Conservation (phyloP, 2,113 vertebrate species). For the Entomyzon cyanotis region DNA sequence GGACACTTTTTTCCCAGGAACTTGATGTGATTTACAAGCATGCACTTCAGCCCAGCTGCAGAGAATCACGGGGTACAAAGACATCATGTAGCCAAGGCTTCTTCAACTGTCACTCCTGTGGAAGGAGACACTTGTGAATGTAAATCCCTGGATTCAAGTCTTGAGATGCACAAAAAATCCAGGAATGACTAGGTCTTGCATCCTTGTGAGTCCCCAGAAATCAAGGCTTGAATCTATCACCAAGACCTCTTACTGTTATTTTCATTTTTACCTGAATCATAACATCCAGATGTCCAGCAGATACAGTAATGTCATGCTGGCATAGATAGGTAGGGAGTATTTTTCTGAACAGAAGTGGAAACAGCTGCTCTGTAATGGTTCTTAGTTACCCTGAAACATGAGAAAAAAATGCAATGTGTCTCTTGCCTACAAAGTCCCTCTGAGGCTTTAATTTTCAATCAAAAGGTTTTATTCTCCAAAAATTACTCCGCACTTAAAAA, state of each 20-base stretch:
- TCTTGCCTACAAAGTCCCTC: not conserved
- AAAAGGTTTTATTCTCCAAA: constrained; percentile 21
- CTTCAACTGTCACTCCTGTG: not conserved
- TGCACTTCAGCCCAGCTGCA: not conserved
- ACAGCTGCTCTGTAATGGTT: not conserved
- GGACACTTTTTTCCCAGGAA: not conserved
- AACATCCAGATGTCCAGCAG: not conserved
- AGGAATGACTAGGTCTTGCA: not conserved
- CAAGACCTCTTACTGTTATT: not conserved
- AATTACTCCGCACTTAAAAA: constrained; percentile 10
- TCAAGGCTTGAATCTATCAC: not conserved
- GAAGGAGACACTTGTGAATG: not conserved
- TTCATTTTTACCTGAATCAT: not conserved
- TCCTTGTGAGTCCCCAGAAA: not conserved
- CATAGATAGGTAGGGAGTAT: not conserved
- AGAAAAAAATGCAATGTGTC: not conserved
- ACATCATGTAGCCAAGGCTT: not conserved
- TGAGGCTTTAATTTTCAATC: not conserved
- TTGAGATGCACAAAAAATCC: not conserved
- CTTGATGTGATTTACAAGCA: not conserved
- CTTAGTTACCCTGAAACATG: not conserved
- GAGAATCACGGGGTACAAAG: not conserved
- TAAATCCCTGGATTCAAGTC: not conserved
- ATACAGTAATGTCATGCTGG: not conserved
- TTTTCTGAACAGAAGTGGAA: constrained; percentile 19